Base-by-base conservation (phyloP, 2,113 vertebrate genomes). In the Halcyon senegalensis region DNA sequence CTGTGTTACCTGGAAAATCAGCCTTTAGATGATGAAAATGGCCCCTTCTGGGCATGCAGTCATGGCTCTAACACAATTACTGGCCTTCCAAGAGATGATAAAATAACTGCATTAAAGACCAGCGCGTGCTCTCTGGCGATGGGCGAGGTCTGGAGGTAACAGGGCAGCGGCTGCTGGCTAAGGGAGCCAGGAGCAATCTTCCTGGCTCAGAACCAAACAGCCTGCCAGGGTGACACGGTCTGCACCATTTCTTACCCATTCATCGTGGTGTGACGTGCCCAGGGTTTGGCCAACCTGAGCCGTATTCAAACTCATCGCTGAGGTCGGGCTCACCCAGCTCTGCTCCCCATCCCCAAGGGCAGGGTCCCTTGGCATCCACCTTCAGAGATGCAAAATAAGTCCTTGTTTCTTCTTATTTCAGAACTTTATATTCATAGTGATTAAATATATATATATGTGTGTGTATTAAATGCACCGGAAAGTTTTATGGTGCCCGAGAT, bases 11-110 rank as follows among this genome's bases (percentile, higher is more conserved):
- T 86, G 87, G 66, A 62, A 86, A 89, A 96, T 66, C 56, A 79
- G 93, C 35, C 13, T 51, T 21, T 1, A 84, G 83, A 81, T 77
- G 91, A 90, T 87, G 82, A 72, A 69, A 85, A 70, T 53, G 39
- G 72, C 93, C 84, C 84, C 91, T 91, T 39, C 94, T 84, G 94
- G 92, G 86, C 90, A 83, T 43, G 28, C 72, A 74, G 87, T 74
- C 87, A 6, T 56, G 84, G 80, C 73, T 16, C 33, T 94, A 94
- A 94, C 35, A 16, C 59, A 41, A 95, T 95, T 88, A 92, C 37
- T 55, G 68, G 18, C 68, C 84, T 72, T 75, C 72, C 95, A 85
- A 67, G 62, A 50, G 91, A 68, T 80, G 85, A 77, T 84, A 21
- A 69, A 84, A 84, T 87, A 74, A 87, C 70, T 19, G 37, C 84